A percentile compares a stretch with the other conserved stretches of the same genome.
Evolutionary conservation across 1,140 invertebrate species (phyloP).

Genomic region (Drosophila ficusphila): DNA sequence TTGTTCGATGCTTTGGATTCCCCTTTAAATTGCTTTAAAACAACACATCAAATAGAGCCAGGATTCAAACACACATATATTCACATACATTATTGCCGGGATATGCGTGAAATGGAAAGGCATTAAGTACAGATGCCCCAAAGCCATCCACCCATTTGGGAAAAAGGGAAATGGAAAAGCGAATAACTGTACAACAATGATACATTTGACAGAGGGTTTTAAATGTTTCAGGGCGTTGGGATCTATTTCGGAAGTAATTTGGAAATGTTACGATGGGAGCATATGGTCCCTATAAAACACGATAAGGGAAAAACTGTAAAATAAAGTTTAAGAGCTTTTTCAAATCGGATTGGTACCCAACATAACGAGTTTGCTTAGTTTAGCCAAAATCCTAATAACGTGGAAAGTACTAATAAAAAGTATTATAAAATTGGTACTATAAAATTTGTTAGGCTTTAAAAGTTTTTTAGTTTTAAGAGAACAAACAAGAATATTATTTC

Average conservation of each 20-base stretch:
- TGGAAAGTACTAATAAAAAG: no score
- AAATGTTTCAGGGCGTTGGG: constrained; percentile 20
- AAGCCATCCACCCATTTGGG: constrained; percentile 9
- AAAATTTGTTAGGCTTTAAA: no score
- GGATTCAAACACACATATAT: constrained; percentile 8
- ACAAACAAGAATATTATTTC: no score
- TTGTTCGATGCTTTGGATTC: constrained; percentile 38
- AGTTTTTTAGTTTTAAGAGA: no score
- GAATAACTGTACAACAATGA: constrained; percentile 62
- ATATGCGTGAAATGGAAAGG: constrained; percentile 60
- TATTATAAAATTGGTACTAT: no score
- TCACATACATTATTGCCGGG: constrained; percentile 32
- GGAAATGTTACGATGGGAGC: no score
- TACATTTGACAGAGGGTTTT: constrained; percentile 52
- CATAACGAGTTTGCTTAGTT: no score
- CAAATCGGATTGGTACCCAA: no score
- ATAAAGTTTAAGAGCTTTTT: no score
- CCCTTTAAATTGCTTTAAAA: constrained; percentile 70
- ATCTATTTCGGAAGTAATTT: background rate
- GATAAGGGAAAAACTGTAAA: no score
- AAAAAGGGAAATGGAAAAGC: constrained; percentile 4
- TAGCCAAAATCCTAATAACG: no score
- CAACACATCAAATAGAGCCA: constrained; percentile 41
- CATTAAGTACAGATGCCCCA: constrained; percentile 46
- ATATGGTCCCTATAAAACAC: no score